Conservation (phyloP, 2,888 invertebrate genomes). For the Lingula anatina region DNA sequence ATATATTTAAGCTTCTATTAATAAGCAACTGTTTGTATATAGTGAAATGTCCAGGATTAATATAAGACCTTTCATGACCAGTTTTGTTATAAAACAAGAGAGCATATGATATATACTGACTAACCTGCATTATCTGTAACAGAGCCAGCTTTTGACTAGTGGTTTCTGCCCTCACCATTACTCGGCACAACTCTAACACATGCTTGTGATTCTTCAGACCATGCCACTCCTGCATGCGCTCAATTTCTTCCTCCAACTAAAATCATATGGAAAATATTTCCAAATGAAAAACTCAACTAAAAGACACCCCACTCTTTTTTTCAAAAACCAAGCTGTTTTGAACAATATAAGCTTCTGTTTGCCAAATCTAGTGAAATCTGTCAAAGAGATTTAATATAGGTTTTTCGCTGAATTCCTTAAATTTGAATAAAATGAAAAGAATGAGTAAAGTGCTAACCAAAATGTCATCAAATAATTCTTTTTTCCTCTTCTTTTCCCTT, state of each 20-base stretch:
- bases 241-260: conserved; percentile 83
- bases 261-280: too few species aligned
- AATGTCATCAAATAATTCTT: conserved; percentile 62
- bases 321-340: not conserved
- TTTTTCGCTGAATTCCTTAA: not conserved
- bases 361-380: not conserved
- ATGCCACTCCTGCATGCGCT: conserved; percentile 67
- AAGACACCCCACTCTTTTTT: not conserved
- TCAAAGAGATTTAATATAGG: not conserved
- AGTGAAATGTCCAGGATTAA: too few species aligned
- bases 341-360: not conserved
- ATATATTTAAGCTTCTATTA: too few species aligned
- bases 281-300: too few species aligned
- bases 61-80: too few species aligned
- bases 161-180: conserved; percentile 88
- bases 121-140: conserved; percentile 68
- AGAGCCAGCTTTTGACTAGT: conserved; percentile 66
- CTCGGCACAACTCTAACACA: conserved; percentile 80
- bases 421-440: not conserved
- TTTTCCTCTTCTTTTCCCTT: conserved; percentile 33
- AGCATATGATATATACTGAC: too few species aligned
- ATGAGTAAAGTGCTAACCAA: conserved; percentile 58
- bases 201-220: conserved; percentile 80
- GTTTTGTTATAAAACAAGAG: too few species aligned
- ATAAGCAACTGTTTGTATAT: too few species aligned